Evolutionary conservation across 2,113 vertebrate species (phyloP), one percentile per base, ranked within the genome.

Genomic region (Tapirus terrestris): DNA sequence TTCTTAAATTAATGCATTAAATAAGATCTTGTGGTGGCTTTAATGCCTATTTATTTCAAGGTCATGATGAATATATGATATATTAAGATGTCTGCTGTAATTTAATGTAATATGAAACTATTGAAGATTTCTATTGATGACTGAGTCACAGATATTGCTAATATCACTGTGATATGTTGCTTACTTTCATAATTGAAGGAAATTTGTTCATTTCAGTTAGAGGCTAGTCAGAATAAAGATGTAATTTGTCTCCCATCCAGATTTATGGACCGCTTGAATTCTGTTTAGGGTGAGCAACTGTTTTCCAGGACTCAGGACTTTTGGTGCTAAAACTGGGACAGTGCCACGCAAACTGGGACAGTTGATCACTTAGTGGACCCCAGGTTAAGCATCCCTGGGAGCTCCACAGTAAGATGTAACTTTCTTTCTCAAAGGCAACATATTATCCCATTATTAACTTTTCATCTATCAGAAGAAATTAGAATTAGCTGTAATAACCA

Each of bases 91-190:
- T 31, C 45, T 53, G 27, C 31, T 72, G 20, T 31, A 83, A 56
- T 68, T 89, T 85, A 87, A 20, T 84, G 29, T 89, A 79, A 36
- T 84, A 81, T n/a, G 39, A 68, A 80, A 88, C 48, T 83, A 87
- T 56, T 29, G 75, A 65, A 13, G 20, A 63, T 90, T 85, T 58
- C 77, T 76, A 1, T 79, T 72, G n/a, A 31, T 81, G 29, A 63
- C 6, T 4, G 21, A 72, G 21, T n/a, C 77, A 63, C 36, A 39
- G 51, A 4, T 33, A 53, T 36, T 84, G 45, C 43, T 53, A 70
- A 25, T 61, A 58, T 72, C 18, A 70, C 25, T 80, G 8, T 58
- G 51, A 33, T 89, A 90, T 87, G 33, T 87, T 76, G 48, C 9
- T 48, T 90, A 6, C 23, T 90, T 94, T 94, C 17, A 68, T 63